Base-by-base conservation (phyloP, 2,888 invertebrate genomes). In the Limnephilus lunatus region DNA sequence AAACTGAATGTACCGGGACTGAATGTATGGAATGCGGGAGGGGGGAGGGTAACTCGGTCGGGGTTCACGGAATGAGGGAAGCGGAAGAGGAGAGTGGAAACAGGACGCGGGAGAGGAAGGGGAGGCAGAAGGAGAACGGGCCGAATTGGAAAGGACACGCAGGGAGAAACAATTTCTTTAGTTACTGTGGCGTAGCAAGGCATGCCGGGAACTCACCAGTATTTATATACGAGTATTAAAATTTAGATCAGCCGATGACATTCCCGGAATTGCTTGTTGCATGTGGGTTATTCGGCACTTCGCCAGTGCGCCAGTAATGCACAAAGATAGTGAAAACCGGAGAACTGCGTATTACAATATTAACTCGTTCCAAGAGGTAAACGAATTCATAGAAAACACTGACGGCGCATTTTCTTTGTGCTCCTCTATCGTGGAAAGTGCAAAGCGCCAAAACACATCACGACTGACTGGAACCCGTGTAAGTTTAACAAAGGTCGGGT, bases 311-410 rank as follows among this genome's bases (percentile, higher is more conserved):
- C 91, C 91, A 91, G 83, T 83, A 35, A 85, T 81, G 53, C 31
- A 81, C 83, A 91, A 88, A 91, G 89, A 53, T 89, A 89, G 31
- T 82, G 39, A 89, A 44, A 88, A 53, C 31, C 14, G n/a, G 81
- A 88, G 88, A 89, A 91, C 80, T 91, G 91, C 91, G 91, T 91
- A 89, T 91, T 91, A 85, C 53, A 81, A 35, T 25, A 31, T 30
- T 35, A 80, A 81, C 32, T 35, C 30, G 44, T 81, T 31, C 44
- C 19, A 7, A 90, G 44, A 39, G 30, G 90, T 48, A 30, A 90
- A 44, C 89, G 85, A 68, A 90, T 90, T 90, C 90, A 53, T 90
- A 85, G 90, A 82, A 83, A 82, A 48, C 90, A 85, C 83, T 90
- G 90, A 90, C 90, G 53, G 15, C 15, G 85, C 85, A 85, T 68